Percentiles rank a stretch among this genome's conserved stretches.
phyloP scores from a whole-genome alignment of 2,888 invertebrate genomes.

The Morpho helenor region DNA sequence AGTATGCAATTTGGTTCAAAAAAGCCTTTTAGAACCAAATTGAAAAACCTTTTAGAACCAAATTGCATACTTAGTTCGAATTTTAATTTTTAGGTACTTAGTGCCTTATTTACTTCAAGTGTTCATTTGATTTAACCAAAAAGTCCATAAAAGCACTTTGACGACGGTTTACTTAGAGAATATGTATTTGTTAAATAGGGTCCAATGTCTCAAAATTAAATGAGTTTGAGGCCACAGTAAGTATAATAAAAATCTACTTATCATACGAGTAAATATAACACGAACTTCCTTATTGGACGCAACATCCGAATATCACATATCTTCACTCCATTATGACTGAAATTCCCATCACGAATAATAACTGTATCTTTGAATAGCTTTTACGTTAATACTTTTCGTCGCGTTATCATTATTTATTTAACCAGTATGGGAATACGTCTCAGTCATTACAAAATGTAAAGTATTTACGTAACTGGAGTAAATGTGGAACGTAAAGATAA shows the following conservation, averaged over 20 bases:
- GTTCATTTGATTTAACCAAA: too few relatives aligned
- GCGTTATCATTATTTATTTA: slow-evolving; percentile 1
- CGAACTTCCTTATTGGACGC: neutral
- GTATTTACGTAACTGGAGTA: neutral
- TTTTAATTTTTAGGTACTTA: too few relatives aligned
- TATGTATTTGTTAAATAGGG: too few relatives aligned
- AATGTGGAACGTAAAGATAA: too few relatives aligned
- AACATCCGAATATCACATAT: slow-evolving; percentile 8
- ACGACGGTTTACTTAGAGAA: too few relatives aligned
- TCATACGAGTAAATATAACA: neutral
- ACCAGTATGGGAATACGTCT: neutral
- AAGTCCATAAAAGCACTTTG: too few relatives aligned
- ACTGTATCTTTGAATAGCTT: slow-evolving; percentile 7
- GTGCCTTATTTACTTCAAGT: too few relatives aligned
- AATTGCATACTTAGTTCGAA: too few relatives aligned
- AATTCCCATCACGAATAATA: slow-evolving; percentile 9
- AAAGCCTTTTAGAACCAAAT: too few relatives aligned
- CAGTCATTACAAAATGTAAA: neutral
- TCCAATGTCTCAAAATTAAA: too few relatives aligned
- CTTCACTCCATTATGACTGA: slow-evolving; percentile 4
- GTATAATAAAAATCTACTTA: neutral
- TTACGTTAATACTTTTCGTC: slow-evolving; percentile 5
- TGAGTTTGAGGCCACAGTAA: neutral
- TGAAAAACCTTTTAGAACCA: too few relatives aligned
- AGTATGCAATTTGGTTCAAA: too few relatives aligned